Base-by-base conservation (phyloP, 2,113 vertebrate species). In the Leucopsar rothschildi region DNA sequence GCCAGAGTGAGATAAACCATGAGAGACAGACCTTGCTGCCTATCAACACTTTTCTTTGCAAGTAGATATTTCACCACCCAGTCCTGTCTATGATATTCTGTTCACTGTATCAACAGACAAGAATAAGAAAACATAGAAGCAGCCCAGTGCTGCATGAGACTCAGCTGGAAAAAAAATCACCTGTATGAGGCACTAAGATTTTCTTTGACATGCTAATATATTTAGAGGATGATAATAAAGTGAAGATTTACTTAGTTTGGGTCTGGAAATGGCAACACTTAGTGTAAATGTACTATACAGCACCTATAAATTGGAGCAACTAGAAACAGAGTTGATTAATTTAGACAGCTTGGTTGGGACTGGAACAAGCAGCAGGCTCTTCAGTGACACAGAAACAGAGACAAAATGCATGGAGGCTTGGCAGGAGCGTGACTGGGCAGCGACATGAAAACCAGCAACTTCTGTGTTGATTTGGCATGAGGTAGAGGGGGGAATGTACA, bases 1-100 rank as follows among this genome's bases (percentile, higher is more conserved):
- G 82, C 16, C 45, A 56, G 23, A 86, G 50, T 29, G 86, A 82
- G 86, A 96, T 57, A 90, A 95, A 70, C 33, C n/a, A 17, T 5
- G 37, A 82, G 49, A 86, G 73, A 82, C 45, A 76, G 60, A 85
- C 44, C 49, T 68, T 8, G 6, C 42, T 57, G 40, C 27, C 70
- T 71, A 64, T 55, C 66, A 71, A 42, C 68, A 82, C 63, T 91
- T 69, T 69, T 57, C 53, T 64, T 91, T 82, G 44, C n/a, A 68
- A 52, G 73, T 59, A 77, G 53, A 27, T 73, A 80, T 22, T 82
- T 92, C 50, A 80, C 25, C 39, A 84, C 20, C 6, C 25, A 53
- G 49, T 24, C 17, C 33, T 16, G 25, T 21, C 79, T 70, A 31
- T 31, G 45, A 27, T 60, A 25, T 49, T 78, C 69, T 63, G 10